phyloP scores from a whole-genome alignment of 1,140 invertebrate genomes.

The Copidosoma floridanum region DNA sequence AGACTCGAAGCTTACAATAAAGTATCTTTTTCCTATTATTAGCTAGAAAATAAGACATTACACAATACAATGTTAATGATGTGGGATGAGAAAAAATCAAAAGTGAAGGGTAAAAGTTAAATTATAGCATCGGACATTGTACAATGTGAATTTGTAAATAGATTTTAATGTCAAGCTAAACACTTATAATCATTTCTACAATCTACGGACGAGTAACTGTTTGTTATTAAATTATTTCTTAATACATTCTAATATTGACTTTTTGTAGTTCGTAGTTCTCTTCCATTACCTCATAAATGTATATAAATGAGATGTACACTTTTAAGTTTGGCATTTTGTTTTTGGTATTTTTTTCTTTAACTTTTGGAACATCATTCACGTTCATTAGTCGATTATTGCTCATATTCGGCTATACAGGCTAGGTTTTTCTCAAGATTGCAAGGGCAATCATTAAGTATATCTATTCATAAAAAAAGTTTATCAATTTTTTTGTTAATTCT shows the following conservation, averaged over 20 bases:
- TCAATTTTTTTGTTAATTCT: too few species aligned
- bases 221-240: slow-evolving; percentile 16
- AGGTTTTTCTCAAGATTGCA: too few species aligned
- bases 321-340: neutral
- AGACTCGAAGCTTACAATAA: too few species aligned
- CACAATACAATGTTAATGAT: neutral
- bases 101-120: too few species aligned
- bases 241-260: slow-evolving; percentile 25
- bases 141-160: slow-evolving; percentile 39
- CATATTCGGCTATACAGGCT: neutral
- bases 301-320: too few species aligned
- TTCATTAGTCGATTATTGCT: slow-evolving; percentile 15
- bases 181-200: slow-evolving; percentile 36
- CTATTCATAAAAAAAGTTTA: too few species aligned
- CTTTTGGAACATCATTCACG: neutral
- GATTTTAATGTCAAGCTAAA: slow-evolving; percentile 44
- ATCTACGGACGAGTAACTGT: slow-evolving; percentile 35
- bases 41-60: neutral
- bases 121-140: too few species aligned
- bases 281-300: neutral
- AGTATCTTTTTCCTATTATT: too few species aligned
- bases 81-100: too few species aligned
- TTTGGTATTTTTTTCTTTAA: neutral
- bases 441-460: too few species aligned
- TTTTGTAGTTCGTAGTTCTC: slow-evolving; percentile 5